Conservation (phyloP, 1,140 invertebrate genomes). For the Lethocerus indicus region DNA sequence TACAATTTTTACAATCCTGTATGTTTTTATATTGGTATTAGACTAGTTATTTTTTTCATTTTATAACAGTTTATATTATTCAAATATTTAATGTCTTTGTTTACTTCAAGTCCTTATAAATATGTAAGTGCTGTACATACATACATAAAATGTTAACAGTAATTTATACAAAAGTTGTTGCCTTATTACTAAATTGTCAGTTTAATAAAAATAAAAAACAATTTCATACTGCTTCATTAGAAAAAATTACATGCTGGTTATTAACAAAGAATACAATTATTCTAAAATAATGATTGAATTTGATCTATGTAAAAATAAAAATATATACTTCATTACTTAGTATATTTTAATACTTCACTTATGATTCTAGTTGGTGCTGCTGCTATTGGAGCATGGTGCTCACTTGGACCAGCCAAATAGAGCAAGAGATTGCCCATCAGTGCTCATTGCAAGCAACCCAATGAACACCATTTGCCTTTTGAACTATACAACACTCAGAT, state of each 20-base stretch:
- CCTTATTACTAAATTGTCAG: too few species aligned
- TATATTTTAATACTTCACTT: not conserved
- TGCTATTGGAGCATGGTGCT: slow-evolving; percentile 55
- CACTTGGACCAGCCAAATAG: slow-evolving; percentile 69
- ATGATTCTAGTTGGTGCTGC: slow-evolving; percentile 38
- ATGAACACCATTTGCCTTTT: slow-evolving; percentile 44
- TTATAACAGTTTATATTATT: not conserved
- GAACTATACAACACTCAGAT: slow-evolving; percentile 51
- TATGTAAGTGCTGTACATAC: not conserved
- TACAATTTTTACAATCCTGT: slow-evolving; percentile 56
- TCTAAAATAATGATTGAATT: too few species aligned
- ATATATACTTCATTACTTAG: too few species aligned
- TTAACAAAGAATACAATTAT: too few species aligned
- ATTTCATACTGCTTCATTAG: too few species aligned
- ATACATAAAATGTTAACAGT: not conserved
- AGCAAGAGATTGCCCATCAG: slow-evolving; percentile 44
- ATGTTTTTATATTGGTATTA: slow-evolving; percentile 22
- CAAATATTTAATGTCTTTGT: not conserved
- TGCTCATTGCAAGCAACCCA: slow-evolving; percentile 38
- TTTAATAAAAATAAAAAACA: not conserved
- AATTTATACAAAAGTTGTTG: too few species aligned
- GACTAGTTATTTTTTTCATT: not conserved
- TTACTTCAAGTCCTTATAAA: not conserved
- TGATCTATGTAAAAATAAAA: too few species aligned
- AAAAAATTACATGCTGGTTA: too few species aligned